Evolutionary conservation across 2,797 vertebrate species (phyloP), one percentile per base, ranked within the genome.

Genomic region (Discoglossus pictus): DNA sequence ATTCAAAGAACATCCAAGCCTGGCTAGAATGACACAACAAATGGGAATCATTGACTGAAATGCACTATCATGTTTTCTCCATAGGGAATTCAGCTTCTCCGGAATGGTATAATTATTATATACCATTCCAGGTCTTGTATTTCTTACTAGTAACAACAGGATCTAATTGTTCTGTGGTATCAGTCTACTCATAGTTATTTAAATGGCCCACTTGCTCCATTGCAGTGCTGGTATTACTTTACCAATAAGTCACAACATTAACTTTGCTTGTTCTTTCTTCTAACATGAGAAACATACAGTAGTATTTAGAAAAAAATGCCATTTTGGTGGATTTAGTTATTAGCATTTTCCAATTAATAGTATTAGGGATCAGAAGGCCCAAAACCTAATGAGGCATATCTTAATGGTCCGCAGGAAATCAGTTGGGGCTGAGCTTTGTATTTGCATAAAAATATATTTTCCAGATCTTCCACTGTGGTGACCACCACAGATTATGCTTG

Each of bases 131-230:
- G n/a, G n/a, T n/a, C n/a, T n/a, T n/a, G n/a, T n/a, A n/a, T n/a
- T n/a, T n/a, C n/a, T n/a, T n/a, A n/a, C n/a, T n/a, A n/a, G n/a
- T n/a, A n/a, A n/a, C n/a, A n/a, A n/a, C n/a, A n/a, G n/a, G n/a
- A n/a, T n/a, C n/a, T n/a, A n/a, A n/a, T n/a, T n/a, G n/a, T 38
- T 17, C 55, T n/a, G 7, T 38, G 42, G n/a, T n/a, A 56, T 27
- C 38, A 59, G 18, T 27, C 55, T 25, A 43, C 43, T 43, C 55
- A 59, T 20, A 4, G 39, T 17, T 17, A 59, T 59, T 27, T 59
- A 43, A 59, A 24, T 24, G 35, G 36, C 36, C 43, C 55, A 17
- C 43, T 59, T 43, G 38, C 55, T 59, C 23, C 39, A 59, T 23
- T 59, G 55, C 55, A 59, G 38, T 59, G 16, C 18, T 7, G 3